Conservation (phyloP, 2,113 vertebrate genomes). For the Hypomesus transpacificus region DNA sequence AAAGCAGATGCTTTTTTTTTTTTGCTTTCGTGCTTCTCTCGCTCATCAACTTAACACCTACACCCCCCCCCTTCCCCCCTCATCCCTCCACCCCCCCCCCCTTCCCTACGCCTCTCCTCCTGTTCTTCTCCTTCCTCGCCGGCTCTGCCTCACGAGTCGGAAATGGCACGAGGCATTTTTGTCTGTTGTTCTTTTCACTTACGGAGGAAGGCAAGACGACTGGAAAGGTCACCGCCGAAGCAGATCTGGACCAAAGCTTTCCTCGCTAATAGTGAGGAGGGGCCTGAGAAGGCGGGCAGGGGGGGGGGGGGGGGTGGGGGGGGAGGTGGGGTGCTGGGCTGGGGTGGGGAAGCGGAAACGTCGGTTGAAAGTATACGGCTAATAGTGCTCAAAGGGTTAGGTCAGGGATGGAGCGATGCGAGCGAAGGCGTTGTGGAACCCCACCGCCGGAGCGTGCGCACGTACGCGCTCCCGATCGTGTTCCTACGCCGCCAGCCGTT, state of each 20-base stretch:
- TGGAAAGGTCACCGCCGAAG: conserved; percentile 42
- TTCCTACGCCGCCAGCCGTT: conserved; percentile 29
- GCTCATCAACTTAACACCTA: conserved; percentile 69
- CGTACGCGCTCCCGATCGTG: conserved; percentile 18
- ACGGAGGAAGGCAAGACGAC: conserved; percentile 42
- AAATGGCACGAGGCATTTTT: conserved; percentile 56
- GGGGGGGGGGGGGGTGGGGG: conserved; percentile 28
- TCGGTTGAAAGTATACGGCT: conserved; percentile 14
- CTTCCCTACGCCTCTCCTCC: conserved; percentile 36
- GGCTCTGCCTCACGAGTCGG: conserved; percentile 44
- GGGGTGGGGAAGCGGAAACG: background rate
- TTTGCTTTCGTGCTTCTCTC: conserved; percentile 41
- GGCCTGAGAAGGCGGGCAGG: too few relatives aligned
- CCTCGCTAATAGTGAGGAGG: conserved; percentile 37
- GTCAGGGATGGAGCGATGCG: conserved; percentile 16
- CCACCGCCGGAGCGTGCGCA: background rate
- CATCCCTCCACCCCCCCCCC: conserved; percentile 30
- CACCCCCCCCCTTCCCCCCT: conserved; percentile 50
- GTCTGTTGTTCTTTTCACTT: conserved; percentile 56
- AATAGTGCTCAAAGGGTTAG: conserved; percentile 25
- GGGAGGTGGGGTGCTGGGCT: background rate
- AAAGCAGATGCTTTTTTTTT: conserved; percentile 63
- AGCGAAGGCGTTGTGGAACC: conserved; percentile 14
- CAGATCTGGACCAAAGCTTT: conserved; percentile 36
- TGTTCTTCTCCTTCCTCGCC: conserved; percentile 45